Conservation (phyloP, 2,888 invertebrate species). For the Biston stratarius region DNA sequence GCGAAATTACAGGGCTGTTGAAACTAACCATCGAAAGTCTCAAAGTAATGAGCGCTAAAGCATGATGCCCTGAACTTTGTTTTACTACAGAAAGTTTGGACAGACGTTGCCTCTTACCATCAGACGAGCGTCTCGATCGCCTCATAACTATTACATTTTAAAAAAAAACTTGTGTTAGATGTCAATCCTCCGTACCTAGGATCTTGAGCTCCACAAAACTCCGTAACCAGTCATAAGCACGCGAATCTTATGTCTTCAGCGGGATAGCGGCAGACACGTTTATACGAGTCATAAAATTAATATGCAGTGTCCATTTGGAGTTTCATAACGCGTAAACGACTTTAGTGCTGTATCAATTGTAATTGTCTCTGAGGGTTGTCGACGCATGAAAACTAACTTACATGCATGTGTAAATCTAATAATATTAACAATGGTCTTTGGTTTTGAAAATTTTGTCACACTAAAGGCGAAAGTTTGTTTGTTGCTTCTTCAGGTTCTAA, state of each 20-base stretch:
- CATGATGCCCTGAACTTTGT: too few species aligned
- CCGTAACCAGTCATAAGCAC: constrained; percentile 21
- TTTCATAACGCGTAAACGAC: constrained; percentile 50
- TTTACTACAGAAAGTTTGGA: too few species aligned
- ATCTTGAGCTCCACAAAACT: constrained; percentile 16
- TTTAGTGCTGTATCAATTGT: constrained; percentile 56
- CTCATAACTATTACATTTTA: too few species aligned
- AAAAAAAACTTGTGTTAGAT: background rate
- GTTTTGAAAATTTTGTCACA: too few species aligned
- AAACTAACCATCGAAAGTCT: too few species aligned
- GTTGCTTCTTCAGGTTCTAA: too few species aligned
- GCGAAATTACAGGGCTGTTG: too few species aligned
- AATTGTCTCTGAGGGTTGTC: constrained; percentile 45
- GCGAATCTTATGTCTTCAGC: constrained; percentile 31
- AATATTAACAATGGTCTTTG: too few species aligned
- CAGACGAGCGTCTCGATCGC: too few species aligned
- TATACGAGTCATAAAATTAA: constrained; percentile 54
- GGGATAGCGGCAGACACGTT: constrained; percentile 35
- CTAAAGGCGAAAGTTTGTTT: too few species aligned
- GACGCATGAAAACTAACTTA: constrained; percentile 7
- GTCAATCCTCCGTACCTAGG: background rate
- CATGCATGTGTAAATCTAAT: background rate
- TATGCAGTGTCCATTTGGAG: constrained; percentile 55
- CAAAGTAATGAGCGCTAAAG: too few species aligned
- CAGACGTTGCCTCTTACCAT: too few species aligned